Conservation (phyloP, 1,140 invertebrate species). For the Heliothis subflexa region DNA sequence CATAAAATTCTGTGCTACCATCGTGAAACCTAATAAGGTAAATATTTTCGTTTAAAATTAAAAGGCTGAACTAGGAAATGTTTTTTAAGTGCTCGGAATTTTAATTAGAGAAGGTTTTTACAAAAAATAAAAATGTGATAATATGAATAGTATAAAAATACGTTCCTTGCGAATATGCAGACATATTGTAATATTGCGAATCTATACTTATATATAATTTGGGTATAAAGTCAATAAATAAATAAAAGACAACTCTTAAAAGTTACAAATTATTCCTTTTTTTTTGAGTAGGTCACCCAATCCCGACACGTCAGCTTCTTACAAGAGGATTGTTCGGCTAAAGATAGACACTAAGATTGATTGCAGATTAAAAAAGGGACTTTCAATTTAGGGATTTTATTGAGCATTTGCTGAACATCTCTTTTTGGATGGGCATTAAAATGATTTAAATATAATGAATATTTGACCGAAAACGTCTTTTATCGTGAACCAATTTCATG, state of each 20-base stretch:
- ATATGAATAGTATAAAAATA: no score
- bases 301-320: constrained; percentile 12
- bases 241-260: not conserved
- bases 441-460: not conserved
- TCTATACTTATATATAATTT: no score
- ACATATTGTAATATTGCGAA: no score
- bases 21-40: constrained; percentile 4
- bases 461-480: no score
- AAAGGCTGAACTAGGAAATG: not conserved
- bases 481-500: no score
- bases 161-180: no score
- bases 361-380: constrained; percentile 24
- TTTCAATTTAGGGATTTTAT: constrained; percentile 16
- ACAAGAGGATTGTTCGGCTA: constrained; percentile 30
- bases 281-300: not conserved
- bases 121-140: no score
- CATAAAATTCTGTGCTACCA: not conserved
- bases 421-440: not conserved
- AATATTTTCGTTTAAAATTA: constrained; percentile 4
- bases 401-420: not conserved
- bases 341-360: constrained; percentile 11
- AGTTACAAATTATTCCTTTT: constrained; percentile 1
- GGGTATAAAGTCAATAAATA: no score
- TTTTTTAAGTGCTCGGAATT: not conserved
- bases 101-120: no score